A percentile compares a stretch with the other conserved stretches of the same genome.
Conservation (phyloP, 1,140 invertebrate genomes). For the Bombus waltoni region DNA sequence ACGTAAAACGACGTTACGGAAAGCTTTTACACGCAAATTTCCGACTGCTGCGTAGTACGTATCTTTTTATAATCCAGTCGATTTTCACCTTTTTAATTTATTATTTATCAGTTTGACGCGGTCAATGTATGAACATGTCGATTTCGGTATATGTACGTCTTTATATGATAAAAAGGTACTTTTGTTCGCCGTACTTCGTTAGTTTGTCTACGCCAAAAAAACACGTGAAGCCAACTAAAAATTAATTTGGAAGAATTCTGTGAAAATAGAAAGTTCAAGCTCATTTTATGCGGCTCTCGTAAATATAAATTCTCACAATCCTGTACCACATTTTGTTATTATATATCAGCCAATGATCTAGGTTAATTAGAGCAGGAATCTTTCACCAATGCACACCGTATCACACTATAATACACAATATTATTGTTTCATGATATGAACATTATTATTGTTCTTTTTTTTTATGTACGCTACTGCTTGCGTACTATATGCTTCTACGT, state of each 20-base stretch:
- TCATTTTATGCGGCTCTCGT: neutral
- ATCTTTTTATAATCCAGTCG: neutral
- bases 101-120: neutral
- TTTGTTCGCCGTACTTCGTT: neutral
- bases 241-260: neutral
- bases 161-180: neutral
- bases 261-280: conserved; percentile 1
- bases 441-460: conserved; percentile 1
- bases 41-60: no score
- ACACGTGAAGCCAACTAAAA: conserved; percentile 29
- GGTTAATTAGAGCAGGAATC: conserved; percentile 76
- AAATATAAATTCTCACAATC: neutral
- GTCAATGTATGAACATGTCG: neutral
- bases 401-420: conserved; percentile 83
- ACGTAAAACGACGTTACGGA: neutral
- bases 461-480: neutral
- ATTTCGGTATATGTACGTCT: neutral
- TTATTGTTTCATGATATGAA: conserved; percentile 77
- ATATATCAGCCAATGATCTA: conserved; percentile 58
- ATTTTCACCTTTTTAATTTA: neutral
- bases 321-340: neutral
- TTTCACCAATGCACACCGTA: conserved; percentile 80
- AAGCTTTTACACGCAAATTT: no score
- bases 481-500: conserved; percentile 9
- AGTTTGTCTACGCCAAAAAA: neutral